Evolutionary conservation across 1,140 invertebrate species (phyloP).

Genomic region (Hyles euphorbiae): DNA sequence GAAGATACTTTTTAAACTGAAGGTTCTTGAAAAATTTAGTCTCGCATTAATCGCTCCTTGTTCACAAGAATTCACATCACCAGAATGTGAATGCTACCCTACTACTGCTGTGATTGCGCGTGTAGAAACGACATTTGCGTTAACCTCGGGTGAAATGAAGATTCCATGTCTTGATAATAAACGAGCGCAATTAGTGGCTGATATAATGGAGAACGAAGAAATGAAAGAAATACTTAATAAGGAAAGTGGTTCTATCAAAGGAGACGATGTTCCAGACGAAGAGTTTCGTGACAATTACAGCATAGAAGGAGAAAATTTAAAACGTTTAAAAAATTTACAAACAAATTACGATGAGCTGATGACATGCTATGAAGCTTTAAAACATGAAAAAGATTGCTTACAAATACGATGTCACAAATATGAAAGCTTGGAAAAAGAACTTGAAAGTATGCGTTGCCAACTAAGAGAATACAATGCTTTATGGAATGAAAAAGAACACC

Average conservation of each 20-base stretch:
- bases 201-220: slow-evolving; percentile 62
- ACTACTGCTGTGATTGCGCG: slow-evolving; percentile 37
- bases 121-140: slow-evolving; percentile 40
- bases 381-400: slow-evolving; percentile 52
- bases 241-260: slow-evolving; percentile 29
- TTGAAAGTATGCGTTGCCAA: slow-evolving; percentile 39
- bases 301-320: slow-evolving; percentile 51
- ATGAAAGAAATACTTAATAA: slow-evolving; percentile 61
- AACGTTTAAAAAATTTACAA: slow-evolving; percentile 59
- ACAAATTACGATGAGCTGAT: slow-evolving; percentile 55
- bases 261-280: slow-evolving; percentile 30
- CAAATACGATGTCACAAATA: slow-evolving; percentile 48
- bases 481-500: slow-evolving; percentile 63
- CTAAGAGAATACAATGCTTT: slow-evolving; percentile 54
- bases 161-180: slow-evolving; percentile 42
- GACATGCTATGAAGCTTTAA: slow-evolving; percentile 54
- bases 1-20: slow-evolving; percentile 66
- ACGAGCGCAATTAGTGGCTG: slow-evolving; percentile 58
- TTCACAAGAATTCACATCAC: slow-evolving; percentile 30
- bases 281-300: slow-evolving; percentile 33
- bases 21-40: slow-evolving; percentile 62
- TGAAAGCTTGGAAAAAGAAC: slow-evolving; percentile 51
- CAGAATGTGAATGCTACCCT: slow-evolving; percentile 51
- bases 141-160: slow-evolving; percentile 35
- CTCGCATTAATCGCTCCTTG: slow-evolving; percentile 59